Percentiles rank a stretch among this genome's conserved stretches.
Conservation (phyloP, 1,140 invertebrate genomes). For the Musca vetustissima region DNA sequence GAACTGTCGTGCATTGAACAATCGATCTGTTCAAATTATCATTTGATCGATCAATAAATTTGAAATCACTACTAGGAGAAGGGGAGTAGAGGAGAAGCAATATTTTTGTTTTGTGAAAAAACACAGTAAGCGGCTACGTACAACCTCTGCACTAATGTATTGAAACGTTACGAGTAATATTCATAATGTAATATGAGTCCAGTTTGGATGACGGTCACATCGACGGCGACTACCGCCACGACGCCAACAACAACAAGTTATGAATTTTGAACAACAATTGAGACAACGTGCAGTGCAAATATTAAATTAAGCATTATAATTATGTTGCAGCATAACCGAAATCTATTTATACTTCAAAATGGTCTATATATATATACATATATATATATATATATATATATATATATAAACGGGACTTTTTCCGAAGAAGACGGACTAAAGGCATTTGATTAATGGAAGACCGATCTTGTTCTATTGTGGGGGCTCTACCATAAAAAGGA, state of each 20-base stretch:
- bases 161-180: conserved; percentile 3
- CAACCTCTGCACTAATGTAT: not conserved
- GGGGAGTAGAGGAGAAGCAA: not conserved
- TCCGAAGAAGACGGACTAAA: no score
- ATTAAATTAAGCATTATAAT: no score
- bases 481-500: no score
- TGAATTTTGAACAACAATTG: conserved; percentile 8
- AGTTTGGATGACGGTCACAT: not conserved
- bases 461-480: no score
- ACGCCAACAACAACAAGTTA: conserved; percentile 1
- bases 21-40: conserved; percentile 19
- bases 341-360: no score
- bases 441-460: no score
- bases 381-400: no score
- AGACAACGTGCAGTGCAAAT: no score
- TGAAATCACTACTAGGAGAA: not conserved
- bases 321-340: no score
- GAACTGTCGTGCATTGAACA: conserved; percentile 14
- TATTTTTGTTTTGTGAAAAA: not conserved
- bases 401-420: no score
- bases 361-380: no score
- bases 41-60: conserved; percentile 18
- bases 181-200: conserved; percentile 11
- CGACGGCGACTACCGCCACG: no score
- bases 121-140: not conserved